A percentile compares a stretch with the other conserved stretches of the same genome.
phyloP scores from a whole-genome alignment of 2,888 invertebrate genomes.

The Nebria salina region DNA sequence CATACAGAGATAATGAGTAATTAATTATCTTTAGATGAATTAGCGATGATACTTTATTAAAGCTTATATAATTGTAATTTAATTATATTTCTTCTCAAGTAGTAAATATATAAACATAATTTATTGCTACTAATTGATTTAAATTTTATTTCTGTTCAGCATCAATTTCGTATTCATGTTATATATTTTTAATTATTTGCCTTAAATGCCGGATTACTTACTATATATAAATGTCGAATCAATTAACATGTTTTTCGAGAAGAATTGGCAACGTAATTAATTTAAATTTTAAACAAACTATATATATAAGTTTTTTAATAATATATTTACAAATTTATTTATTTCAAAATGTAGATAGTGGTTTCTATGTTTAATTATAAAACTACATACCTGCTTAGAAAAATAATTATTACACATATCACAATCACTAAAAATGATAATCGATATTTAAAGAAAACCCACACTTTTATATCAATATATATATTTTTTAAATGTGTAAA shows the following conservation, averaged over 20 bases:
- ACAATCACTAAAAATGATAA: neutral
- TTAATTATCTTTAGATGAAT: neutral
- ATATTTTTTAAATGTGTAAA: too few species aligned
- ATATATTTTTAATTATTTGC: neutral
- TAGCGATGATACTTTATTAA: neutral
- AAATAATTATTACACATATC: neutral
- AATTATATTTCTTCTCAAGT: neutral
- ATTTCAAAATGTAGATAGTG: too few species aligned
- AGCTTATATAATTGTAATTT: neutral
- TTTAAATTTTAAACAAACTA: too few species aligned
- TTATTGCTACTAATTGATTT: neutral
- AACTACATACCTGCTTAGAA: neutral
- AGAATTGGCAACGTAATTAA: too few species aligned
- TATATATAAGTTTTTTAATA: too few species aligned
- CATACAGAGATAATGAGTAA: neutral
- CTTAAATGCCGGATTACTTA: neutral
- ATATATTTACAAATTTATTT: too few species aligned
- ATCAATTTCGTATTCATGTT: neutral
- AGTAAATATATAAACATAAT: neutral
- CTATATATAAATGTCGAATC: neutral
- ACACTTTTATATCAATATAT: neutral
- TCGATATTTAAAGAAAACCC: neutral
- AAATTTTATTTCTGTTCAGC: neutral
- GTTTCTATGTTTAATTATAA: neutral
- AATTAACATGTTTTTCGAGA: neutral